phyloP scores from a whole-genome alignment of 2,113 vertebrate genomes.

The Riparia riparia region DNA sequence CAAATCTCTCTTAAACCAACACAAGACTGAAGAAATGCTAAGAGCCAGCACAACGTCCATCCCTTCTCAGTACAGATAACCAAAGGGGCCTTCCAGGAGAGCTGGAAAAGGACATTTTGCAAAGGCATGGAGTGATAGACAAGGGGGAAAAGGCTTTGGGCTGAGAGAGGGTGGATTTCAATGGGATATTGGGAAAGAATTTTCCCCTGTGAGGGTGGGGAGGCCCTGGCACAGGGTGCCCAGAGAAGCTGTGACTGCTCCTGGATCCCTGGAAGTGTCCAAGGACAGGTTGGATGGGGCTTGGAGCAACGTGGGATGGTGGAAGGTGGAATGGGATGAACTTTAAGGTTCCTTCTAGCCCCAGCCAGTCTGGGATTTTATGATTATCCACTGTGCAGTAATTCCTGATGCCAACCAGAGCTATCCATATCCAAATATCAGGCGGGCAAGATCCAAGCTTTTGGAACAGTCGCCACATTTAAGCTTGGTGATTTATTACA shows the following conservation, averaged over 20 bases:
- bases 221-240: fast-evolving
- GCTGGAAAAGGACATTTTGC: not conserved
- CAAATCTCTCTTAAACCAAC: not conserved
- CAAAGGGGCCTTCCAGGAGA: not conserved
- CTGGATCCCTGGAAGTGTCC: not conserved
- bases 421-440: not conserved
- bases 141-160: not conserved
- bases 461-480: not conserved
- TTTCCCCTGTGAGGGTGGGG: fast-evolving
- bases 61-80: not conserved
- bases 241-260: not conserved
- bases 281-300: fast-evolving
- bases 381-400: not conserved
- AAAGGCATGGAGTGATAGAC: not conserved
- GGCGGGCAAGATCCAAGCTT: not conserved
- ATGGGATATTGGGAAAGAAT: not conserved
- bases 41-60: not conserved
- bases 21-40: not conserved
- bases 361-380: not conserved
- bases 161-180: not conserved
- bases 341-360: not conserved
- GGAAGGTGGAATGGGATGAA: fast-evolving
- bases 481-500: not conserved
- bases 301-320: not conserved
- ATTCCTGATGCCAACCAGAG: not conserved